Conservation (phyloP, 1,140 invertebrate genomes). For the Carposina sasakii region DNA sequence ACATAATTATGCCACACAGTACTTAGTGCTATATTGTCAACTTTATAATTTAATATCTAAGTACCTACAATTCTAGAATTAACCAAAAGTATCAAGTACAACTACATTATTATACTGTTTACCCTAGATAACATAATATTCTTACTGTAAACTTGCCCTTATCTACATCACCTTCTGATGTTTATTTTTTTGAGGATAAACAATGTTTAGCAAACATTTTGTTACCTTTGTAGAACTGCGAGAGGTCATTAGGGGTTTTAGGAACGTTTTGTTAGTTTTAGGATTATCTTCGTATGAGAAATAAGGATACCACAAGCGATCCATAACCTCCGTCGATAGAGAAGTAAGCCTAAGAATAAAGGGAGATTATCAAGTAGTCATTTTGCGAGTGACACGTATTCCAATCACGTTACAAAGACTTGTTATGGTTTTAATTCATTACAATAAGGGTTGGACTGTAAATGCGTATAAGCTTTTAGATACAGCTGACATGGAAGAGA, state of each 20-base stretch:
- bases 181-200: no score
- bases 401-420: constrained; percentile 35
- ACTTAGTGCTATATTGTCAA: no score
- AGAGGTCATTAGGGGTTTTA: constrained; percentile 62
- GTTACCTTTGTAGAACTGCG: constrained; percentile 56
- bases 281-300: constrained; percentile 57
- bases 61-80: no score
- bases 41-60: no score
- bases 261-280: constrained; percentile 46
- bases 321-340: constrained; percentile 66
- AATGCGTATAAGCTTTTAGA: constrained; percentile 68
- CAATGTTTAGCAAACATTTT: no score
- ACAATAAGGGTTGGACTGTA: constrained; percentile 41
- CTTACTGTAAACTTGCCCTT: no score
- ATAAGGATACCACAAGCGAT: constrained; percentile 53
- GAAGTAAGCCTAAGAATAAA: constrained; percentile 59
- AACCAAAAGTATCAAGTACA: no score
- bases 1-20: no score
- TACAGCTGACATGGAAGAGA: constrained; percentile 68
- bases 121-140: no score
- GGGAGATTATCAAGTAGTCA: constrained; percentile 36
- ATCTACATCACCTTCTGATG: no score
- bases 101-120: no score
- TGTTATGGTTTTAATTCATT: constrained; percentile 64
- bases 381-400: constrained; percentile 28